Evolutionary conservation across 1,140 invertebrate species (phyloP).

Genomic region (Drosophila pectinifera): DNA sequence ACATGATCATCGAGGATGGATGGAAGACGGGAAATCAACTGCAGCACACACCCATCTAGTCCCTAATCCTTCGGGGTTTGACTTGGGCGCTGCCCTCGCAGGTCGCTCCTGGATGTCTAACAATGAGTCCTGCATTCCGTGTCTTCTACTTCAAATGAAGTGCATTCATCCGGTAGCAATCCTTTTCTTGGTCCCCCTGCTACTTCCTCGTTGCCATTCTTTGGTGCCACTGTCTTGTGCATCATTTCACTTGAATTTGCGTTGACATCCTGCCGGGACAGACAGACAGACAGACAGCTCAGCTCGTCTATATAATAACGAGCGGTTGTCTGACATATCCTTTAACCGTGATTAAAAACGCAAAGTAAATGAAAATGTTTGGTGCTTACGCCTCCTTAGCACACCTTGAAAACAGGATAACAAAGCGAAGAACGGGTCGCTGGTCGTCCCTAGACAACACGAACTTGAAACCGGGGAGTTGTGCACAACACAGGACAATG

Average conservation of each 20-base stretch:
- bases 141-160: constrained; percentile 79
- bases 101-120: constrained; percentile 32
- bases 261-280: constrained; percentile 71
- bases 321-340: constrained; percentile 74
- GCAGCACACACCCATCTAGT: constrained; percentile 42
- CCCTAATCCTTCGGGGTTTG: constrained; percentile 68
- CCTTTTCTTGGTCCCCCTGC: constrained; percentile 57
- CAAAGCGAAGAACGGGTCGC: constrained; percentile 31
- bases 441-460: constrained; percentile 45
- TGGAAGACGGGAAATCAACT: constrained; percentile 31
- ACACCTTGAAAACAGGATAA: constrained; percentile 79
- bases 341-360: constrained; percentile 82
- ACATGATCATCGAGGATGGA: constrained; percentile 67
- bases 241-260: constrained; percentile 80
- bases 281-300: constrained; percentile 22
- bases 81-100: constrained; percentile 50
- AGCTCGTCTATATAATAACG: constrained; percentile 59
- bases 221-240: constrained; percentile 56
- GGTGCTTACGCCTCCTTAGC: constrained; percentile 81
- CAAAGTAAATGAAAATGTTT: constrained; percentile 81
- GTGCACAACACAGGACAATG: constrained; percentile 54
- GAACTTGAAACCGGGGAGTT: constrained; percentile 55
- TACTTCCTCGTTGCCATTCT: constrained; percentile 16
- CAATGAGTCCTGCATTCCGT: constrained; percentile 66
- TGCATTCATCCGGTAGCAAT: constrained; percentile 82